These are phyloP conservation scores for Eulithis testata DNA, from an alignment of 2,888 invertebrate species.

Conservation along the genomic window DNA sequence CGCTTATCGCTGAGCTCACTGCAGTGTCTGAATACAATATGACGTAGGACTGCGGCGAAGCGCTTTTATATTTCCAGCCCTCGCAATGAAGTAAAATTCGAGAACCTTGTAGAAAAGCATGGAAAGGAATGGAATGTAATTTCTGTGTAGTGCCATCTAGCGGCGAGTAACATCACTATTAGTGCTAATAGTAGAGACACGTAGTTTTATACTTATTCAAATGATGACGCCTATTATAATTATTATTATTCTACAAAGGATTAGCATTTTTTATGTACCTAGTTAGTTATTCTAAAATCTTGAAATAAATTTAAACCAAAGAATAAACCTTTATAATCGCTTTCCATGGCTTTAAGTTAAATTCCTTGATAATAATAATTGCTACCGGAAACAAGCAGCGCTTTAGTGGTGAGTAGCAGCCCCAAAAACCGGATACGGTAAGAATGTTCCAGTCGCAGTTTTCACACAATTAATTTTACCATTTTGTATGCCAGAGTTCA, in stretches of 20 bases:
- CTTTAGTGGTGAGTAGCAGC: constrained; percentile 32
- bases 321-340: no score
- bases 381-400: constrained; percentile 31
- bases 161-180: constrained; percentile 29
- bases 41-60: constrained; percentile 40
- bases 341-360: no score
- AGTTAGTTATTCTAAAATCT: no score
- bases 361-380: constrained; percentile 38
- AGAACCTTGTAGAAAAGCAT: constrained; percentile 23
- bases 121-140: constrained; percentile 34
- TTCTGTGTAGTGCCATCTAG: constrained; percentile 36
- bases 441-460: constrained; percentile 67
- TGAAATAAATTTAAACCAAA: no score
- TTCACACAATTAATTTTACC: constrained; percentile 23
- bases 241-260: no score
- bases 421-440: constrained; percentile 60
- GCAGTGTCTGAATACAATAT: constrained; percentile 45
- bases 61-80: constrained; percentile 56
- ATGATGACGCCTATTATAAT: constrained; percentile 4
- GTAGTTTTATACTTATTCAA: not conserved
- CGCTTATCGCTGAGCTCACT: constrained; percentile 35
- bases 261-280: no score
- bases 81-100: constrained; percentile 31
- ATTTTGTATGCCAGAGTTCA: constrained; percentile 1
- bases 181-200: no score